These are phyloP conservation scores for Trinectes maculatus DNA, from an alignment of 2,113 vertebrate genomes.

Conservation along the genomic window DNA sequence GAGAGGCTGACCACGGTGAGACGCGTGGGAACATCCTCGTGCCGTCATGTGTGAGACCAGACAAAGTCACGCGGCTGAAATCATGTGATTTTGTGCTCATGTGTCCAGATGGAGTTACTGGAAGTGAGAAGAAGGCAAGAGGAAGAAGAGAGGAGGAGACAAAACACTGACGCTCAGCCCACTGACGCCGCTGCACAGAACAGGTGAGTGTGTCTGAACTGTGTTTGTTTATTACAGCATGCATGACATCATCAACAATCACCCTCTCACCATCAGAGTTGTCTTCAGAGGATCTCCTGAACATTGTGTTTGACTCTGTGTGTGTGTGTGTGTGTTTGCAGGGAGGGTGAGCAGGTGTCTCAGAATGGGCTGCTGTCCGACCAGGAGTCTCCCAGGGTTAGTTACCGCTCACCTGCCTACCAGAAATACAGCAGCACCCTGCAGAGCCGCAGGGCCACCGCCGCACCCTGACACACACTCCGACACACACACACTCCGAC, in stretches of 20 bases:
- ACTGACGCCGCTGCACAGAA: conserved; percentile 46
- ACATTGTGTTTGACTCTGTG: too few species aligned
- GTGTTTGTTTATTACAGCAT: too few species aligned
- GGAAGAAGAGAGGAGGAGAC: conserved; percentile 93
- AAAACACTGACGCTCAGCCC: conserved; percentile 80
- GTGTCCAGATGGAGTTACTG: conserved; percentile 87
- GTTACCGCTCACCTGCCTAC: conserved; percentile 98
- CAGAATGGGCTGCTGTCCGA: conserved; percentile 93
- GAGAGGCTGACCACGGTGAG: conserved; percentile 95
- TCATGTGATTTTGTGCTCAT: neutral
- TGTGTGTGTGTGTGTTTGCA: conserved; percentile 42
- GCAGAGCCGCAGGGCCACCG: conserved; percentile 89
- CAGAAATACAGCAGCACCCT: conserved; percentile 94
- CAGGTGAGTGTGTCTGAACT: conserved; percentile 45
- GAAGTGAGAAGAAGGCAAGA: conserved; percentile 97
- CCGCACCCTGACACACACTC: conserved; percentile 59
- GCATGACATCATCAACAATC: too few species aligned
- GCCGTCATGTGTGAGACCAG: rapidly evolving
- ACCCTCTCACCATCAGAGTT: too few species aligned
- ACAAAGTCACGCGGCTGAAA: too few species aligned
- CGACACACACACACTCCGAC: conserved; percentile 21
- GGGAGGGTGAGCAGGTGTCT: conserved; percentile 87
- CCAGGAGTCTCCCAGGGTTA: conserved; percentile 98
- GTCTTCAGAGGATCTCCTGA: too few species aligned
- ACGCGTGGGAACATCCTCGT: too few species aligned